phyloP scores from a whole-genome alignment of 2,888 invertebrate species.

The Steinernema scapterisci region DNA sequence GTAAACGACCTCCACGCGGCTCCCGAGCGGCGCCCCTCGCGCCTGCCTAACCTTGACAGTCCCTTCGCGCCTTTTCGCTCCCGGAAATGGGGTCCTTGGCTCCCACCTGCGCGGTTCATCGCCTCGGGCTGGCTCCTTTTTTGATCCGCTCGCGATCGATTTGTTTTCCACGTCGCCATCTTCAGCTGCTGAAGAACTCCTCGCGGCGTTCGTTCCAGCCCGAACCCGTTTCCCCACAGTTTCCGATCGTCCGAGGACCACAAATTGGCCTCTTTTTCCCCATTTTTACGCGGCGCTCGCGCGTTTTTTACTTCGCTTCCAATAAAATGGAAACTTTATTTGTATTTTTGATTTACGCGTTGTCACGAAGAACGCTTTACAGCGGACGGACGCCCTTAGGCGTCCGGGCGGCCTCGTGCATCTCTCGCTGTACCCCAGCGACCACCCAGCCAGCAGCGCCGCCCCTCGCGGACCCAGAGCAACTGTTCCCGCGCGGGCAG shows the following conservation, averaged over 20 bases:
- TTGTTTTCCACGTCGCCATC: conserved; percentile 8
- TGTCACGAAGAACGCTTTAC: conserved; percentile 5
- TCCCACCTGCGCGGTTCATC: background rate
- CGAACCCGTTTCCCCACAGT: background rate
- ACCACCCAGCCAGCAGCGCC: background rate
- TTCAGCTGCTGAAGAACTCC: background rate
- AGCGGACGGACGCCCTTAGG: conserved; percentile 7
- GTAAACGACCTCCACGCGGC: background rate
- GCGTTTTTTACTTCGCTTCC: conserved; percentile 1
- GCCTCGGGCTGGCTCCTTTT: conserved; percentile 14
- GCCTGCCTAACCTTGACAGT: conserved; percentile 4
- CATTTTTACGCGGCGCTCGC: conserved; percentile 10
- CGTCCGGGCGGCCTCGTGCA: background rate
- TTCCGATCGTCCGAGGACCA: background rate
- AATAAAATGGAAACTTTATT: conserved; percentile 24
- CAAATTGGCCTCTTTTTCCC: conserved; percentile 11
- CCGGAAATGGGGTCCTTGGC: conserved; percentile 14
- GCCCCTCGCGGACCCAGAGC: background rate
- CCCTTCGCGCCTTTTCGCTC: background rate
- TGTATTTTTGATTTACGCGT: background rate
- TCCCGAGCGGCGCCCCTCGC: background rate
- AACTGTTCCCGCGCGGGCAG: background rate
- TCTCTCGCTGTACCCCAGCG: background rate
- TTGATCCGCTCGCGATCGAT: conserved; percentile 23
- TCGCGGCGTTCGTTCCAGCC: background rate